Percentiles rank a stretch among this genome's conserved stretches.
These are phyloP conservation scores for Microcebus griseorufus DNA, from an alignment of 2,113 vertebrate species.

Conservation along the genomic window DNA sequence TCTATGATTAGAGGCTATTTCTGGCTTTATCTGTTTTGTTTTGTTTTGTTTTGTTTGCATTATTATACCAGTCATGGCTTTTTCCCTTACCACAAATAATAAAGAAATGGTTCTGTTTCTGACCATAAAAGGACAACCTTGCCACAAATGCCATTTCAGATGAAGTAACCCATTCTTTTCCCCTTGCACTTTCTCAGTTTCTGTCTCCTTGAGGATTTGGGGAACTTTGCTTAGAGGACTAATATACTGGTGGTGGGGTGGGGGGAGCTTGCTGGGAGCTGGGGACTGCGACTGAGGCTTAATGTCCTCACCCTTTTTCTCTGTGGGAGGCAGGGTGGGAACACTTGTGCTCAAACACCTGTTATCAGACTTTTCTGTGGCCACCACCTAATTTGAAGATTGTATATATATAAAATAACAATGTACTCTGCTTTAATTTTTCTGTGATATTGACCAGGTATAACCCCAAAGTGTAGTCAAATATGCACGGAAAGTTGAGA, in stretches of 20 bases:
- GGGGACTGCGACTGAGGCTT: not conserved
- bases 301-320: not conserved
- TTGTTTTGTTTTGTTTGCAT: not conserved
- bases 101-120: conserved; percentile 45
- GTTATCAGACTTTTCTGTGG: not conserved
- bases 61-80: not conserved
- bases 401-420: not conserved
- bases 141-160: not conserved
- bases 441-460: not conserved
- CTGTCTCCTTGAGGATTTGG: not conserved
- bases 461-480: not conserved
- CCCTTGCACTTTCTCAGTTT: not conserved
- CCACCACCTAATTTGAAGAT: not conserved
- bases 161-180: conserved; percentile 3
- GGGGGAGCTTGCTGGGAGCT: not conserved
- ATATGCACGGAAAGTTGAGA: not conserved
- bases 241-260: not conserved
- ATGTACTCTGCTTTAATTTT: not conserved
- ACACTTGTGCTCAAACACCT: not conserved
- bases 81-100: not conserved
- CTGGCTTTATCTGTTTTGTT: not conserved
- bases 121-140: not conserved
- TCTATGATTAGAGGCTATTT: not conserved
- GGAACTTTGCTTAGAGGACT: not conserved
- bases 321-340: not conserved